Conservation (phyloP, 2,888 invertebrate genomes). For the Ariolimax columbianus region DNA sequence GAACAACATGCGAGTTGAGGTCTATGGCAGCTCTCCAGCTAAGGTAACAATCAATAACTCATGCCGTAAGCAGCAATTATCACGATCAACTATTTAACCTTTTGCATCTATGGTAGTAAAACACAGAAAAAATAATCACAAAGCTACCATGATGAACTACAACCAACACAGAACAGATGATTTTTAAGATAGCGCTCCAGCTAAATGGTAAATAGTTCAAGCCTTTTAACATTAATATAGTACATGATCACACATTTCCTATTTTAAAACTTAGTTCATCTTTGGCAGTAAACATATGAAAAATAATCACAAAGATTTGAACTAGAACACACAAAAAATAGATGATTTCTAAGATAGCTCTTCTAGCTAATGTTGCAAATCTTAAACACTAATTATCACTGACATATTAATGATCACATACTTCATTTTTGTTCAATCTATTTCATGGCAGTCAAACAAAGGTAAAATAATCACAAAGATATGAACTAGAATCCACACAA, state of each 20-base stretch:
- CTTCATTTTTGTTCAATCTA: too few relatives aligned
- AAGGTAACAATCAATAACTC: background rate
- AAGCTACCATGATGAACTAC: too few relatives aligned
- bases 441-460: too few relatives aligned
- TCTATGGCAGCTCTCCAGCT: background rate
- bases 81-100: background rate
- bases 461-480: too few relatives aligned
- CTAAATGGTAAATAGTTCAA: background rate
- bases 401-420: too few relatives aligned
- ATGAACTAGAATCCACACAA: background rate
- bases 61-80: background rate
- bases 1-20: too few relatives aligned
- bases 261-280: too few relatives aligned
- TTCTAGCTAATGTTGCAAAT: background rate
- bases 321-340: background rate
- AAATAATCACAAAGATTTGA: too few relatives aligned
- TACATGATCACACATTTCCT: too few relatives aligned
- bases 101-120: too few relatives aligned
- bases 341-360: background rate
- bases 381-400: constrained; percentile 1
- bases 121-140: too few relatives aligned
- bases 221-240: background rate
- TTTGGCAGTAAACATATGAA: too few relatives aligned
- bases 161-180: background rate
- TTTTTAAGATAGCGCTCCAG: background rate